These are phyloP conservation scores for Tiaroga cobitis DNA, from an alignment of 2,797 vertebrate genomes.

Conservation along the genomic window DNA sequence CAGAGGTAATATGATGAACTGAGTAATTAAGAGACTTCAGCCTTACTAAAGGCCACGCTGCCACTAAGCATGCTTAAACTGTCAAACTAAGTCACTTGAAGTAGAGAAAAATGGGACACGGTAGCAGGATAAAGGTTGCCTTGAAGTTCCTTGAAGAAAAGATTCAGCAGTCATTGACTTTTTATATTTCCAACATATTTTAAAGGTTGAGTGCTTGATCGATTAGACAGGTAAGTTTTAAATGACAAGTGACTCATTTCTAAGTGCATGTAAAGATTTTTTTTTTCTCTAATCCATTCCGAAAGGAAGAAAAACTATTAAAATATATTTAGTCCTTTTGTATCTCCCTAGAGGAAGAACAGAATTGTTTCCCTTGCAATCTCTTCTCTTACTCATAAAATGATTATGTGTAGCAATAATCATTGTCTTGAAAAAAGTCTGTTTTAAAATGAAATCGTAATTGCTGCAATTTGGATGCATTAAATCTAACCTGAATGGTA, in stretches of 20 bases:
- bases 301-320: neutral
- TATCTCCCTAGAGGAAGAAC: constrained; percentile 3
- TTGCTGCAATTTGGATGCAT: constrained; percentile 74
- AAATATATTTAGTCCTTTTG: constrained; percentile 15
- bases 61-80: constrained; percentile 11
- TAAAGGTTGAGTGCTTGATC: constrained; percentile 3
- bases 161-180: neutral
- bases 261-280: neutral
- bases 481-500: constrained; percentile 59
- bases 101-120: neutral
- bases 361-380: constrained; percentile 40
- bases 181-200: constrained; percentile 4
- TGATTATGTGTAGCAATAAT: constrained; percentile 61
- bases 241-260: neutral
- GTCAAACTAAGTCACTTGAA: constrained; percentile 6
- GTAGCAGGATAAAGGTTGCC: neutral
- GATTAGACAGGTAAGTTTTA: constrained; percentile 8
- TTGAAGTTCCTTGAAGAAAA: neutral
- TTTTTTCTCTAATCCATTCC: neutral
- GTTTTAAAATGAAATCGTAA: constrained; percentile 66
- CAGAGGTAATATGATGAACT: constrained; percentile 26
- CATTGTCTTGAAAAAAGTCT: constrained; percentile 60
- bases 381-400: constrained; percentile 51
- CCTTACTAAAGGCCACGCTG: constrained; percentile 27
- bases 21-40: constrained; percentile 31